Evolutionary conservation across 2,113 vertebrate genomes (phyloP), one percentile per base, ranked within the genome.

Genomic region (Petaurus breviceps): DNA sequence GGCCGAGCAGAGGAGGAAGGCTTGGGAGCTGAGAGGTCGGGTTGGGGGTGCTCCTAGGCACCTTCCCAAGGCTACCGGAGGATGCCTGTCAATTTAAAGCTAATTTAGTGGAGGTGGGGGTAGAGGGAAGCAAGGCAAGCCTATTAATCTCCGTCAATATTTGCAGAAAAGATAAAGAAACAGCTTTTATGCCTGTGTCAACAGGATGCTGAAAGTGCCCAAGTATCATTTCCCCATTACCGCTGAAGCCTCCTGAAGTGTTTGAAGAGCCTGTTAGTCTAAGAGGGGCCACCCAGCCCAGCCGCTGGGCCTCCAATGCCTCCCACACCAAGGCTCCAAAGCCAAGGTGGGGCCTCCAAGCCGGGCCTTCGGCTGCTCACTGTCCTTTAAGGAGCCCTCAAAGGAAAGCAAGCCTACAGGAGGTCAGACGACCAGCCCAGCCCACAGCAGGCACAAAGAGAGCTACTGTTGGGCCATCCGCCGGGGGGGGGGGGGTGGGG

Each of bases 141-240:
- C 68, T 43, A 90, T 51, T 90, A 90, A 90, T 50, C 90, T 90
- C 46, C 10, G 90, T 90, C 90, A 90, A 90, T 90, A 90, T 90
- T 90, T 90, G 49, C 90, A 14, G 28, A 90, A 51, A 47, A 90
- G 90, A 90, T 90, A 90, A 90, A 90, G 90, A 31, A 90, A 84
- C 6, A 84, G n/a, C 47, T 50, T 90, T 50, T 51, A 16, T 50
- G 49, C 46, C 90, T 90, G 46, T 50, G 49, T 90, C 90, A 90
- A 90, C 90, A 90, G 90, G 90, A 90, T 90, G 49, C 90, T 90
- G 46, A 90, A 47, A 31, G 90, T 10, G 23, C 25, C 46, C 25
- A 10, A 90, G 49, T 12, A 90, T 90, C 90, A 51, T 90, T 90
- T 90, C 46, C 90, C 46, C 90, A 49, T 51, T 8, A 2, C 46